Evolutionary conservation across 2,888 invertebrate species (phyloP), one percentile per base, ranked within the genome.

Genomic region (Rotaria socialis): DNA sequence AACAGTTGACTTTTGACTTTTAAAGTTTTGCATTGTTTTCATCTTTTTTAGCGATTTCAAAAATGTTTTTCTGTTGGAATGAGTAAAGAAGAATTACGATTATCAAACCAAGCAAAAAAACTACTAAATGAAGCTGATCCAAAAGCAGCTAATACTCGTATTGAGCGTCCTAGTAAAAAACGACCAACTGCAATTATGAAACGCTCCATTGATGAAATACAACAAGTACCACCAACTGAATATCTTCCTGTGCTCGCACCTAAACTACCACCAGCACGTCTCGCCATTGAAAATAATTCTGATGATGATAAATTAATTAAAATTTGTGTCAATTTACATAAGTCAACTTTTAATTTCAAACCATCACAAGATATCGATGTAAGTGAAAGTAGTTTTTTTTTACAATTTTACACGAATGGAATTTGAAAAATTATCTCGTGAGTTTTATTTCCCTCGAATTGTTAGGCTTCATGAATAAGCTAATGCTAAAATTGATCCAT

Each of bases 41-140:
- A 11, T 67, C 0, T 35, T 16, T 5, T 35, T 16, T 14, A 80
- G 80, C 89, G 91, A 0, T 89, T 91, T n/a, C 89, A 90, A 88
- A 91, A 91, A 87, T 91, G 91, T 87, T 90, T 90, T 84, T 88
- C 88, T 24, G 89, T 88, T 87, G 91, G 91, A 67, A 91, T 91
- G 91, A 91, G 91, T 52, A 90, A 90, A 89, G 91, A 91, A 90
- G 87, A 84, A 47, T 75, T 87, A 24, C 52, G 85, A 35, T 58
- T 85, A 60, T 85, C 85, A 19, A 35, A 85, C 11, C 85, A 86
- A 58, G 85, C 85, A 52, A 86, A 86, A 56, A 86, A 86, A 41
- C 27, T 67, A 41, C 19, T 50, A 11, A 74, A 84, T 74, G 85
- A 85, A 55, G n/a, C 56, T 11, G 60, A 85, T 52, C 75, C 35